A percentile compares a stretch with the other conserved stretches of the same genome.
phyloP scores from a whole-genome alignment of 35 echinoderm and acorn worm genomes.

The Heliocidaris tuberculata region DNA sequence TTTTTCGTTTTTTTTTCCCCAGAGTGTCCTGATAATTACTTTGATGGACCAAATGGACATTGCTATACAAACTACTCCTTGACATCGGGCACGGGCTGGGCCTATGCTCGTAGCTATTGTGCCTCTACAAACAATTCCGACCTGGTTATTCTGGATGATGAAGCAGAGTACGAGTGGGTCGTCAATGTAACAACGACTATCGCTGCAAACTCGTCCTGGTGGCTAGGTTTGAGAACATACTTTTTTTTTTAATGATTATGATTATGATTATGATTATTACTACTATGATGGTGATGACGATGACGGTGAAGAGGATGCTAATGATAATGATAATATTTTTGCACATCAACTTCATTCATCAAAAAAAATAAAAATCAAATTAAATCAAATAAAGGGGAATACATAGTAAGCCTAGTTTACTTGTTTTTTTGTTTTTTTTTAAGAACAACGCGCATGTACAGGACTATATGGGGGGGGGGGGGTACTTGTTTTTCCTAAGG shows the following conservation, averaged over 20 bases:
- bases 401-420: too few species aligned
- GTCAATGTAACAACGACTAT: background rate
- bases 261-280: too few species aligned
- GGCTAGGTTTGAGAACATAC: slow-evolving; percentile 40
- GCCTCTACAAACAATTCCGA: background rate
- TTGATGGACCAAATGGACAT: slow-evolving; percentile 1
- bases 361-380: too few species aligned
- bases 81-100: background rate
- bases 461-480: too few species aligned
- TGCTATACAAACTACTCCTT: background rate
- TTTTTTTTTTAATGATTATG: background rate
- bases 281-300: too few species aligned
- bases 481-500: too few species aligned
- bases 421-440: too few species aligned
- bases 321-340: too few species aligned
- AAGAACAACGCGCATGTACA: too few species aligned
- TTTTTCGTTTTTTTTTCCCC: background rate
- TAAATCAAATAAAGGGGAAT: too few species aligned
- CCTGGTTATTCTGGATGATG: slow-evolving; percentile 44
- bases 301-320: background rate
- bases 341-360: too few species aligned
- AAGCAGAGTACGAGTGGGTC: slow-evolving; percentile 45
- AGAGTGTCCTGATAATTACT: slow-evolving; percentile 50
- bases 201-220: slow-evolving; percentile 44
- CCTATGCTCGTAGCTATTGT: background rate